A percentile compares a stretch with the other conserved stretches of the same genome.
phyloP scores from a whole-genome alignment of 2,888 invertebrate genomes.

The Lydus trimaculatus region DNA sequence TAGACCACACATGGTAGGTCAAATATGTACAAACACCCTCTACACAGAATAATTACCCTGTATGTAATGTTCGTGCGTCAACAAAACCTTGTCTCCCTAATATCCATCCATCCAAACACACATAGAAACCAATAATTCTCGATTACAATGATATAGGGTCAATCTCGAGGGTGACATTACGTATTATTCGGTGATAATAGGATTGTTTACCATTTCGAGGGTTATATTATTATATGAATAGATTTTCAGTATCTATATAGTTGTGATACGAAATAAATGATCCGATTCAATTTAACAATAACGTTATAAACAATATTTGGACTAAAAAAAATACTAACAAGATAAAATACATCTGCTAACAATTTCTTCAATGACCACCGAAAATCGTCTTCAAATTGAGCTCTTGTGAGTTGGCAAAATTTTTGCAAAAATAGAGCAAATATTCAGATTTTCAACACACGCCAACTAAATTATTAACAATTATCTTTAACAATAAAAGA shows the following conservation, averaged over 20 bases:
- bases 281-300: neutral
- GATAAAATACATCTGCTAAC: neutral
- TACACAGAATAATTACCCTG: neutral
- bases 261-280: conserved; percentile 1
- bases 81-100: neutral
- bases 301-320: neutral
- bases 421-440: conserved; percentile 9
- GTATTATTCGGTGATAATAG: conserved; percentile 45
- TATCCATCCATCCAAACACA: conserved; percentile 1
- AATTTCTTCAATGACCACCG: neutral
- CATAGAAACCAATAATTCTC: conserved; percentile 21
- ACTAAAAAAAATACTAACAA: neutral
- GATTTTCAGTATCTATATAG: neutral
- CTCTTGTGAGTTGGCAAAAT: neutral
- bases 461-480: neutral
- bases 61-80: neutral
- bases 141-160: conserved; percentile 16
- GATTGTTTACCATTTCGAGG: conserved; percentile 20
- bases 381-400: neutral
- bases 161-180: conserved; percentile 40
- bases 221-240: conserved; percentile 4
- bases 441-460: neutral
- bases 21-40: neutral
- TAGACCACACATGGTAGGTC: neutral
- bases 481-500: neutral